Evolutionary conservation across 2,888 invertebrate species (phyloP), one percentile per base, ranked within the genome.

Genomic region (Tiliacea aurago): DNA sequence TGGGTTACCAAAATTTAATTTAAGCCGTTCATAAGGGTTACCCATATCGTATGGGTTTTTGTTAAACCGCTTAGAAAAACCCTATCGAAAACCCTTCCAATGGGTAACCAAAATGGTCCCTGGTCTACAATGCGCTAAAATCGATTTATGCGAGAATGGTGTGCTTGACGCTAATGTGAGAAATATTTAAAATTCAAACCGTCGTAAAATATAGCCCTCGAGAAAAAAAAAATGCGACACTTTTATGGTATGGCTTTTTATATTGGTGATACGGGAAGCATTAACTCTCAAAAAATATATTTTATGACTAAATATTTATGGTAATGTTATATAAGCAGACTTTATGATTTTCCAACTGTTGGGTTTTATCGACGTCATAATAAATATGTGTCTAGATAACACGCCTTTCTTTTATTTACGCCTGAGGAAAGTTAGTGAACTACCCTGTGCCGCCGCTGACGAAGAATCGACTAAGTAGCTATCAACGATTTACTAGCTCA

Each of bases 221-320:
- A 23, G n/a, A 66, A 77, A 73, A 76, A 73, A 76, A 73, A 80
- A 68, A 72, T 11, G 62, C 55, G 55, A 49, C 49, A 49, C n/a
- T 80, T 81, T 77, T 56, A 70, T 69, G 73, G 63, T 61, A 67
- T 70, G 53, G n/a, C 49, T 70, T 81, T 84, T 83, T 70, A 74
- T 70, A 72, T 51, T 61, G 28, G 61, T 64, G 23, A 70, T 55
- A 63, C 62, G 70, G 73, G 58, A 75, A 78, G 61, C 83, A 78
- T 76, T 86, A 75, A 76, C 74, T 76, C 59, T 69, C 66, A 76
- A 83, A 80, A 74, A 80, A 76, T 83, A 76, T 78, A 78, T 74
- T 85, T 81, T 79, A 86, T 68, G 76, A 64, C 74, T 45, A 75
- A 78, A 81, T 80, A 84, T 86, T 86, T 86, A 83, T 78, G 86